A percentile compares a stretch with the other conserved stretches of the same genome.
These are phyloP conservation scores for Chamaetylas fuelleborni DNA, from an alignment of 2,113 vertebrate genomes.

Conservation along the genomic window DNA sequence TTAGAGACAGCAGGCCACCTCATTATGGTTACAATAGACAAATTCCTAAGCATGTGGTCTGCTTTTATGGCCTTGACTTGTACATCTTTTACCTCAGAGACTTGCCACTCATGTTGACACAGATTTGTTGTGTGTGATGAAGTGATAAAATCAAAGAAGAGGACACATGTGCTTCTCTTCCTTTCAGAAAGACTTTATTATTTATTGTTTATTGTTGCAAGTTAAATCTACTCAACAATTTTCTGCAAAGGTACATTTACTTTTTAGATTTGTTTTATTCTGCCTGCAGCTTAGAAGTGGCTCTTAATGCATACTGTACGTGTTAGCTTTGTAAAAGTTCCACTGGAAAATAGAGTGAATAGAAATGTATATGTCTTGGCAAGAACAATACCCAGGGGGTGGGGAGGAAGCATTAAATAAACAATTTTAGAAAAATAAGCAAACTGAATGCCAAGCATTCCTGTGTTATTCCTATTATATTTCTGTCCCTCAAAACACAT, in stretches of 20 bases:
- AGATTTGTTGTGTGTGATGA: constrained; percentile 73
- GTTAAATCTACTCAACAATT: constrained; percentile 58
- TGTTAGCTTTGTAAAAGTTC: constrained; percentile 25
- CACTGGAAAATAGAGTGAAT: constrained; percentile 30
- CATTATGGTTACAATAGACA: constrained; percentile 71
- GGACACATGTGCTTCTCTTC: constrained; percentile 39
- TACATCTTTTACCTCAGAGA: constrained; percentile 66
- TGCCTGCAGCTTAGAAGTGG: constrained; percentile 6
- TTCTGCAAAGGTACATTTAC: constrained; percentile 51
- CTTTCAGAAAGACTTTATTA: constrained; percentile 58
- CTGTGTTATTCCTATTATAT: not conserved
- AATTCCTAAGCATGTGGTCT: constrained; percentile 66
- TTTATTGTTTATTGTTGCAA: constrained; percentile 66
- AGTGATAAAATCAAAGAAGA: constrained; percentile 77
- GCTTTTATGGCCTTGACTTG: constrained; percentile 73
- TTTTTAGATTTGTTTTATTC: constrained; percentile 63
- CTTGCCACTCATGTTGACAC: constrained; percentile 74
- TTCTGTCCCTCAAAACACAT: not conserved
- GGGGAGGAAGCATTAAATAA: not conserved
- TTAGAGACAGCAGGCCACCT: constrained; percentile 65
- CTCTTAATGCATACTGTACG: not conserved
- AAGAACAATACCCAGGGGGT: not conserved
- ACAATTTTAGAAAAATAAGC: constrained; percentile 20
- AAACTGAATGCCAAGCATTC: not conserved
- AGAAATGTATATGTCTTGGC: not conserved